Evolutionary conservation across 2,797 vertebrate species (phyloP).

Genomic region (Muraenolepis orangiensis): DNA sequence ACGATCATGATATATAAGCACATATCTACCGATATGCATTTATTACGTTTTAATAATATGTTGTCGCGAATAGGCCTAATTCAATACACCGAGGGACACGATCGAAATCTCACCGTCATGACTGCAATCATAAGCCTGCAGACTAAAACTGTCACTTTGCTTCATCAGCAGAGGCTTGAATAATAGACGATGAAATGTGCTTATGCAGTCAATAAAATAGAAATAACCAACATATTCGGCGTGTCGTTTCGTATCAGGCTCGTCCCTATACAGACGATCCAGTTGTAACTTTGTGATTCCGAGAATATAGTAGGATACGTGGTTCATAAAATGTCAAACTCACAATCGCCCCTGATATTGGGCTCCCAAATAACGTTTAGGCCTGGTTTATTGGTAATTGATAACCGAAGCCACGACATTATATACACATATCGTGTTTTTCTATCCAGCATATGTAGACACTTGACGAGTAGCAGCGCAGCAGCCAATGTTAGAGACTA

Average conservation of each 20-base stretch:
- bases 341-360: not conserved
- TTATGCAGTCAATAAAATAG: not conserved
- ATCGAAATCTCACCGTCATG: constrained; percentile 7
- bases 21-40: no score
- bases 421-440: not conserved
- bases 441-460: not conserved
- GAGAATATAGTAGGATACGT: not conserved
- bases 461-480: not conserved
- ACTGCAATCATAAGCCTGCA: constrained; percentile 29
- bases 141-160: constrained; percentile 62
- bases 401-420: not conserved
- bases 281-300: constrained; percentile 7
- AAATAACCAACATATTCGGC: not conserved
- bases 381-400: no score
- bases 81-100: not conserved
- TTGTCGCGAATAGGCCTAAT: not conserved
- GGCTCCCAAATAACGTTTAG: not conserved
- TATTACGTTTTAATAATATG: not conserved
- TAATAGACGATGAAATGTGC: constrained; percentile 8
- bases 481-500: not conserved
- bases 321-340: not conserved
- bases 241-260: constrained; percentile 3
- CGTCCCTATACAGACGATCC: constrained; percentile 21
- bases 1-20: no score
- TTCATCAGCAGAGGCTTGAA: constrained; percentile 43